Conservation (phyloP, 2,888 invertebrate species). For the Phasia obesa region DNA sequence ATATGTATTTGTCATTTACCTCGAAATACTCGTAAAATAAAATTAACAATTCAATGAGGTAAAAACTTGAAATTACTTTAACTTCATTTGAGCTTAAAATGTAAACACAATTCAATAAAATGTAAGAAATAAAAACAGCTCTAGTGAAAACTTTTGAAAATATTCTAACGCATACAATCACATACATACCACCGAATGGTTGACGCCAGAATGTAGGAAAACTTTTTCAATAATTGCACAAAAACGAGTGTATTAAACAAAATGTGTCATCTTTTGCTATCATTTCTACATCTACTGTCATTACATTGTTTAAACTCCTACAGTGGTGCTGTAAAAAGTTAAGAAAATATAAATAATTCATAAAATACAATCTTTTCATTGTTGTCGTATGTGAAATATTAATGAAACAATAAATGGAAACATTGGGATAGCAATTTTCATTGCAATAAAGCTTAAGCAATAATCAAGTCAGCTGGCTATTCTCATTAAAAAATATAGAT, state of each 20-base stretch:
- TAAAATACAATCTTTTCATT: no score
- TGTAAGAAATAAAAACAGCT: neutral
- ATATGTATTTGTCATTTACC: constrained; percentile 10
- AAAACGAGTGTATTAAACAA: constrained; percentile 18
- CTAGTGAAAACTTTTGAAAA: neutral
- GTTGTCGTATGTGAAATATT: no score
- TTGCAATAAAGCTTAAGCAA: no score
- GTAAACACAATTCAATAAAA: constrained; percentile 47
- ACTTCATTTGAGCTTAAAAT: constrained; percentile 35
- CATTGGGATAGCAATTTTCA: no score
- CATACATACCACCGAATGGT: constrained; percentile 11
- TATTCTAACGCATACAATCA: neutral
- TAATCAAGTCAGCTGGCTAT: no score
- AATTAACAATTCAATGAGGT: constrained; percentile 62
- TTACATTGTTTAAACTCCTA: neutral
- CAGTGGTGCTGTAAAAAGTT: constrained; percentile 3
- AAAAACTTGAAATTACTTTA: constrained; percentile 46
- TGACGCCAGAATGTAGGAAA: constrained; percentile 46
- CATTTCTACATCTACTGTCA: neutral
- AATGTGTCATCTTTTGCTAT: neutral
- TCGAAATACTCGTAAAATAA: constrained; percentile 55
- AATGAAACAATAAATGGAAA: no score
- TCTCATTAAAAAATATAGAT: no score
- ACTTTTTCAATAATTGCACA: constrained; percentile 43
- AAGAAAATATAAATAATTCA: no score